Evolutionary conservation across 1,140 invertebrate genomes (phyloP).

Genomic region (Tetraneura akinire): DNA sequence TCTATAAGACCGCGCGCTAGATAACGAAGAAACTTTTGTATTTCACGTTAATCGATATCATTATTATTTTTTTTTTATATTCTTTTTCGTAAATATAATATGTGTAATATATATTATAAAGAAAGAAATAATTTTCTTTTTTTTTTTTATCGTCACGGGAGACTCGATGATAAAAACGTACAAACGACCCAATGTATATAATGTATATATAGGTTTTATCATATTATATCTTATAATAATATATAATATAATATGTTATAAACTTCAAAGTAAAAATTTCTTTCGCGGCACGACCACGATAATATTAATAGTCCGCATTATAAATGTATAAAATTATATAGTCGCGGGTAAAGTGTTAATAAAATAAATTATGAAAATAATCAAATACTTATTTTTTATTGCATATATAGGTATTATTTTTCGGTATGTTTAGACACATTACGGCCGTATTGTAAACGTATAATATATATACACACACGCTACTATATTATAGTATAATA

Average conservation of each 20-base stretch:
- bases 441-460: too few species aligned
- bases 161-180: too few species aligned
- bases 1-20: neutral
- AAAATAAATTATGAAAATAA: conserved; percentile 2
- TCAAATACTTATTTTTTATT: conserved; percentile 1
- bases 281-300: neutral
- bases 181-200: too few species aligned
- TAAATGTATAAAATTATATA: neutral
- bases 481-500: too few species aligned
- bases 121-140: neutral
- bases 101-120: neutral
- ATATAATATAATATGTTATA: too few species aligned
- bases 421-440: too few species aligned
- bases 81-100: neutral
- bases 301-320: neutral
- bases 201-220: too few species aligned
- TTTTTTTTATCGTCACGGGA: too few species aligned
- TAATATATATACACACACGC: too few species aligned
- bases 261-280: too few species aligned
- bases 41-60: neutral
- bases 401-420: neutral
- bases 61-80: too few species aligned
- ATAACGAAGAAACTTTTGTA: neutral
- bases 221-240: too few species aligned
- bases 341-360: neutral